Percentiles rank a stretch among this genome's conserved stretches.
Conservation (phyloP, 1,140 invertebrate species). For the Schlechtendalia chinensis region DNA sequence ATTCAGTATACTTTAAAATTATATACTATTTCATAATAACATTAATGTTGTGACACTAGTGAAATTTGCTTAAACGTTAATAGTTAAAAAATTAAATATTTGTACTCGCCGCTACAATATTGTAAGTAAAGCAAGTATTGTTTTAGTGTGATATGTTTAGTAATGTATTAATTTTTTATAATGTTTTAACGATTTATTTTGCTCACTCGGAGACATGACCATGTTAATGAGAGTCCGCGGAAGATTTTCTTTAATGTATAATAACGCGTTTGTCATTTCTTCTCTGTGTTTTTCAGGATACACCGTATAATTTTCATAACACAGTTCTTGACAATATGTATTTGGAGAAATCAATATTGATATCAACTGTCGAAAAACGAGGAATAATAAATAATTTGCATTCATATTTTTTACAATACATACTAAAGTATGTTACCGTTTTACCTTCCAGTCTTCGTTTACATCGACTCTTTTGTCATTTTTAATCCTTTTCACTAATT, state of each 20-base stretch:
- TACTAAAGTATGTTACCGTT: too few species aligned
- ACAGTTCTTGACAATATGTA: conserved; percentile 70
- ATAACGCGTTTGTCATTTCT: conserved; percentile 52
- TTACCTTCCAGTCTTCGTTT: conserved; percentile 68
- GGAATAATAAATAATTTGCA: too few species aligned
- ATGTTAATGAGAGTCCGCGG: background rate
- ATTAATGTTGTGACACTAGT: too few species aligned
- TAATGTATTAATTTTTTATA: background rate
- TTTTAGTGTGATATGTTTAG: too few species aligned
- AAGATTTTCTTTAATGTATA: conserved; percentile 14
- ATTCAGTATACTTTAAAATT: too few species aligned
- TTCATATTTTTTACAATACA: too few species aligned
- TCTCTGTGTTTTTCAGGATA: conserved; percentile 58
- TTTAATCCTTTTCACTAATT: conserved; percentile 63
- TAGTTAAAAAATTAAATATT: too few species aligned
- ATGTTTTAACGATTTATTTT: background rate
- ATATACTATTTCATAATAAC: too few species aligned
- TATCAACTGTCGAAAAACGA: conserved; percentile 59
- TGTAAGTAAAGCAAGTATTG: too few species aligned
- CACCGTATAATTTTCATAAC: conserved; percentile 56
- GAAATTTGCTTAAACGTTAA: too few species aligned
- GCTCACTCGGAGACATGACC: background rate
- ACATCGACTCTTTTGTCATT: conserved; percentile 62
- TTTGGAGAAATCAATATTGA: conserved; percentile 69
- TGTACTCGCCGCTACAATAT: too few species aligned